Base-by-base conservation (phyloP, 2,113 vertebrate genomes). In the Zingel zingel region DNA sequence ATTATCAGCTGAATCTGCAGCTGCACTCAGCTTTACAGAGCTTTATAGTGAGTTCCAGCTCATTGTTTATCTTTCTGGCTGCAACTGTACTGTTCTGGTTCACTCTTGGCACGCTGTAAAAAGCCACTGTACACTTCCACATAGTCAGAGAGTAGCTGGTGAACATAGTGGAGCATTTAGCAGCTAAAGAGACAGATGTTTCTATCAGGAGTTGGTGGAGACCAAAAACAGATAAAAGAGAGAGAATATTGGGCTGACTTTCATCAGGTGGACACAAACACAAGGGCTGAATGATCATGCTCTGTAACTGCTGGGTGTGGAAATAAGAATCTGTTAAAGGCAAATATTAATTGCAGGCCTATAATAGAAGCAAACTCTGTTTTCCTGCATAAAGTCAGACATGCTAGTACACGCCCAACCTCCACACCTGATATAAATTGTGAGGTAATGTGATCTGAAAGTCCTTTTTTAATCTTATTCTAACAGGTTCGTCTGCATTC, bases 401-500 rank as follows among this genome's bases (percentile, higher is more conserved):
- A 19, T 51, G 21, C 1, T 27, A 23, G 15, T n/a, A 43, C 48
- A 65, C 39, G 0, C 9, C 19, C 19, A 7, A 27, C 45, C 45
- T 50, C 16, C 59, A 62, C 59, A 61, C 16, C 3, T 43, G 39
- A 43, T 43, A 10, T 43, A 1, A 43, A 43, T 43, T 43, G 10
- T 43, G 39, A 43, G 9, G 39, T 8, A 0, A 43, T 11, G 39
- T 43, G 39, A 43, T 10, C 39, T 43, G 39, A 43, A 43, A 43
- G 10, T 43, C 33, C 33, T 33, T 33, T 33, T 33, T 33, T 33
- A 33, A 33, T 33, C 33, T 33, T 33, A 33, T 33, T 33, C 61
- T 87, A 72, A 57, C 88, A 95, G 86, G 91, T 93, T 23, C 93
- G 95, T 23, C 76, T 95, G 36, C 27, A 85, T 2, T 94, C 93